Evolutionary conservation across 1,140 invertebrate genomes (phyloP).

Genomic region (Stratiolaelaps scimitus): DNA sequence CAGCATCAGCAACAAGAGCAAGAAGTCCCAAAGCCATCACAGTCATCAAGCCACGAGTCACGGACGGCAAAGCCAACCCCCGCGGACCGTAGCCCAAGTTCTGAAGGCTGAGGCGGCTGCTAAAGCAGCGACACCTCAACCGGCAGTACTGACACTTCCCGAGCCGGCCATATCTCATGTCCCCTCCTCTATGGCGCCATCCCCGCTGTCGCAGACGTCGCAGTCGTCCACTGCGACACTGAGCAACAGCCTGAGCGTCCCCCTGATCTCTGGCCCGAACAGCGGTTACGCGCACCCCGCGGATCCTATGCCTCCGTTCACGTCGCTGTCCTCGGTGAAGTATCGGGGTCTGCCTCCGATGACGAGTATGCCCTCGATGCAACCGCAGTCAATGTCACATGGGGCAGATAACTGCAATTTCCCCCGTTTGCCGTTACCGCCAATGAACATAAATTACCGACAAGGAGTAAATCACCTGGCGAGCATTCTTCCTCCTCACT

Average conservation of each 20-base stretch:
- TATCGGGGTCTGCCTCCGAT: neutral
- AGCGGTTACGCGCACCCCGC: too few species aligned
- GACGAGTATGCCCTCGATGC: neutral
- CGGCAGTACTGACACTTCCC: neutral
- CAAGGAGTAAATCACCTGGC: neutral
- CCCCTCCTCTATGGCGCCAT: neutral
- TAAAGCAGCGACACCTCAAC: neutral
- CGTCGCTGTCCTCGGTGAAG: too few species aligned
- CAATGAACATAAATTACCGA: constrained; percentile 12
- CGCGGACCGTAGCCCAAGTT: constrained; percentile 8
- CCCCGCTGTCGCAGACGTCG: neutral
- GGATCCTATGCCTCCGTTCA: too few species aligned
- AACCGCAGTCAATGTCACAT: too few species aligned
- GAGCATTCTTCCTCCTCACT: too few species aligned
- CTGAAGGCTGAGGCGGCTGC: constrained; percentile 16
- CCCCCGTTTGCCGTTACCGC: neutral
- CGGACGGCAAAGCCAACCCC: neutral
- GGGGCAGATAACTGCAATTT: neutral
- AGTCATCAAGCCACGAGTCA: too few species aligned
- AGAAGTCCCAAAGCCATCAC: too few species aligned
- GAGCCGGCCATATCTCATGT: neutral
- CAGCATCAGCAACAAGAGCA: too few species aligned
- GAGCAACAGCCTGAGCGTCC: neutral
- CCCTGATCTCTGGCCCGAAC: neutral
- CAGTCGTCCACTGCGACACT: too few species aligned